A percentile compares a stretch with the other conserved stretches of the same genome.
Conservation (phyloP, 2,113 vertebrate species). For the Mirza zaza region DNA sequence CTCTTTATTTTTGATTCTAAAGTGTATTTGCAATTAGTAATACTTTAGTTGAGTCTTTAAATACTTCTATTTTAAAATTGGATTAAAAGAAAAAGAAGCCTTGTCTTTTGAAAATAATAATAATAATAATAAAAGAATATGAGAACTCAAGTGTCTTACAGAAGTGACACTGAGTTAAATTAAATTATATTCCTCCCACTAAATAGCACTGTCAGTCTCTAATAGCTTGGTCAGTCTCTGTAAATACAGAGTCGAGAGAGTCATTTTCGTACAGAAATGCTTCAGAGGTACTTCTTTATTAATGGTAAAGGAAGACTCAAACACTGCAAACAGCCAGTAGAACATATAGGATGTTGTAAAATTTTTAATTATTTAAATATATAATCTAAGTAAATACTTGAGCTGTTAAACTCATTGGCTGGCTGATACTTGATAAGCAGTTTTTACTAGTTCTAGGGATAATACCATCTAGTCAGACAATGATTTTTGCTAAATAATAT, state of each 20-base stretch:
- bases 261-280: not conserved
- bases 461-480: not conserved
- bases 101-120: too few relatives aligned
- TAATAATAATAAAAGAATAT: not conserved
- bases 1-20: not conserved
- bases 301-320: not conserved
- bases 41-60: not conserved
- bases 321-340: not conserved
- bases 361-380: not conserved
- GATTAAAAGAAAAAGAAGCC: not conserved
- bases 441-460: not conserved
- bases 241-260: not conserved
- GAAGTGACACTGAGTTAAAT: not conserved
- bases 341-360: not conserved
- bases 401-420: not conserved
- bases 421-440: not conserved
- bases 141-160: not conserved
- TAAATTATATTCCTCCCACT: not conserved
- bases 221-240: not conserved
- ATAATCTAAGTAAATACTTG: not conserved
- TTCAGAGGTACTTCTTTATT: not conserved
- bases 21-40: constrained; percentile 7
- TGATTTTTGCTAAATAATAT: not conserved
- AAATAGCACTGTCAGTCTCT: not conserved
- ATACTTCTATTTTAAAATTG: not conserved